phyloP scores from a whole-genome alignment of 2,888 invertebrate genomes.

The Pelosia muscerda region DNA sequence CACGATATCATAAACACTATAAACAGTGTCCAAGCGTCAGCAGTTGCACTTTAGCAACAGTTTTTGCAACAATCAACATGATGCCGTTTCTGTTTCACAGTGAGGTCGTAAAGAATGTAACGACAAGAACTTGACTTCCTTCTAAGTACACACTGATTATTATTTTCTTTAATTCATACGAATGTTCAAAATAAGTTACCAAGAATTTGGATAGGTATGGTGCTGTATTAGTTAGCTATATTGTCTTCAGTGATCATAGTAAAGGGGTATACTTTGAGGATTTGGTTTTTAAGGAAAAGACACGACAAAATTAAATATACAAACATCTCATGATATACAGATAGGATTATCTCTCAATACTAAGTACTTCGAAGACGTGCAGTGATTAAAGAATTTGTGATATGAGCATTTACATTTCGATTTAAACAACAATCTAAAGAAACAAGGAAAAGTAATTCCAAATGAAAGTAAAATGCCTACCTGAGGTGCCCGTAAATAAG shows the following conservation, averaged over 20 bases:
- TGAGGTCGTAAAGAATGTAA: background rate
- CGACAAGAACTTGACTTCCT: background rate
- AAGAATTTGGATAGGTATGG: background rate
- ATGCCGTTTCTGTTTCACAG: background rate
- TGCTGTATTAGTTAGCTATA: background rate
- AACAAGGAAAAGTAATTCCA: too few species aligned
- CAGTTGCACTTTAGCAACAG: background rate
- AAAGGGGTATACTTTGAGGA: background rate
- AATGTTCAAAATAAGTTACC: too few species aligned
- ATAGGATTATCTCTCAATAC: background rate
- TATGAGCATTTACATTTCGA: background rate
- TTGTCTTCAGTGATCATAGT: background rate
- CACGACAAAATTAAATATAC: background rate
- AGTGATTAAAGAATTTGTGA: background rate
- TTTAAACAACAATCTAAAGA: background rate
- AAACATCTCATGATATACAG: background rate
- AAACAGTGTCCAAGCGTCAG: background rate
- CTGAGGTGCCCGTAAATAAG: background rate
- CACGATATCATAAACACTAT: slow-evolving; percentile 1
- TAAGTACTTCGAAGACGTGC: background rate
- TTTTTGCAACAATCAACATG: background rate
- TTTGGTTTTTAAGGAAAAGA: background rate
- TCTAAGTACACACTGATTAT: background rate
- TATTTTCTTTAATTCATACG: background rate
- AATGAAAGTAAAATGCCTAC: background rate